Percentiles rank a stretch among this genome's conserved stretches.
Evolutionary conservation across 1,140 invertebrate genomes (phyloP).

Genomic region (Protaetia brevitarsis): DNA sequence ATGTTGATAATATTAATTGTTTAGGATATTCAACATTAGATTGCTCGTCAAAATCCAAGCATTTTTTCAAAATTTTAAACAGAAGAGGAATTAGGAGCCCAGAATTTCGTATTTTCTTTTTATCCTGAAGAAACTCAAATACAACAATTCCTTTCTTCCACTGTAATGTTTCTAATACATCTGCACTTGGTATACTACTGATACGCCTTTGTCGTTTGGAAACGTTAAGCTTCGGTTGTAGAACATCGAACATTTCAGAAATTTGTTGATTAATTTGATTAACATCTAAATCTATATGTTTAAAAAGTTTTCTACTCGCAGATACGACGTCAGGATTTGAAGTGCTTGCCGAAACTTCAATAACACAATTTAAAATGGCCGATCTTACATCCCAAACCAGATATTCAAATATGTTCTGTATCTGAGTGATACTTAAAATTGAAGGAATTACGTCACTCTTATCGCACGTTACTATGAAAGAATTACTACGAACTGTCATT

Average conservation of each 20-base stretch:
- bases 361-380: conserved; percentile 45
- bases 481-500: not conserved
- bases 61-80: conserved; percentile 78
- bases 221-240: conserved; percentile 38
- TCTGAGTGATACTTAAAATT: not conserved
- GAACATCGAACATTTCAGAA: conserved; percentile 54
- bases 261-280: conserved; percentile 61
- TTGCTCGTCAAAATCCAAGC: conserved; percentile 77
- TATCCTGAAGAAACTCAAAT: conserved; percentile 80
- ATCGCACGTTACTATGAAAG: not conserved
- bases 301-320: conserved; percentile 61
- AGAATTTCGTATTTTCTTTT: conserved; percentile 70
- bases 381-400: conserved; percentile 41
- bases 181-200: conserved; percentile 52
- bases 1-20: conserved; percentile 76
- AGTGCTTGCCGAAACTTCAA: conserved; percentile 40
- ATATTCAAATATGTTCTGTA: conserved; percentile 44
- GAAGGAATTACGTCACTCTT: not conserved
- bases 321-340: conserved; percentile 53
- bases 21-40: conserved; percentile 84
- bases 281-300: conserved; percentile 66
- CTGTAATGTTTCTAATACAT: conserved; percentile 58
- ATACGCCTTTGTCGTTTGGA: conserved; percentile 46
- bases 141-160: conserved; percentile 79
- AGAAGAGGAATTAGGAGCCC: conserved; percentile 66